Evolutionary conservation across 2,888 invertebrate species (phyloP).

Genomic region (Geotrupes spiniger): DNA sequence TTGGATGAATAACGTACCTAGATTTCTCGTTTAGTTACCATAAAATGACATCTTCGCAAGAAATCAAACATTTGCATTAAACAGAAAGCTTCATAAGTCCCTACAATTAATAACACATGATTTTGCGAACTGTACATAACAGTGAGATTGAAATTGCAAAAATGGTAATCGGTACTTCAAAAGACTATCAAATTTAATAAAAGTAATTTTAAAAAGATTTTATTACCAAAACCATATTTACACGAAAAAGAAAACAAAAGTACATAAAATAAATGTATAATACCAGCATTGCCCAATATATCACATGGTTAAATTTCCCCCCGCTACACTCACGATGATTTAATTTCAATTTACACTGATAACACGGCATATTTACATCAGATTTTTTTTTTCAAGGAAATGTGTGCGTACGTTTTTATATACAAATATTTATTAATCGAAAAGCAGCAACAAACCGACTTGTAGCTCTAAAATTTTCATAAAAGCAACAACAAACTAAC

Average conservation of each 20-base stretch:
- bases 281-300: constrained; percentile 33
- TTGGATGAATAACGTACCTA: too few relatives aligned
- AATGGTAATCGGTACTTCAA: too few relatives aligned
- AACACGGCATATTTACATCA: not conserved
- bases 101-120: not conserved
- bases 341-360: not conserved
- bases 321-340: constrained; percentile 13
- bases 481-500: too few relatives aligned
- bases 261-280: constrained; percentile 23
- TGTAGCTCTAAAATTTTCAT: too few relatives aligned
- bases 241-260: constrained; percentile 23
- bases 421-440: not conserved
- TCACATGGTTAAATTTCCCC: constrained; percentile 23
- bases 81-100: constrained; percentile 10
- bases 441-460: not conserved
- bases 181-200: not conserved
- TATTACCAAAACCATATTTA: constrained; percentile 32
- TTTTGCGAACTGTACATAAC: constrained; percentile 32
- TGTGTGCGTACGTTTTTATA: constrained; percentile 1
- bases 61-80: too few relatives aligned
- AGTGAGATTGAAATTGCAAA: constrained; percentile 18
- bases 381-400: not conserved
- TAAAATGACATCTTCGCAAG: too few relatives aligned
- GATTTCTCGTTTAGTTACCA: too few relatives aligned
- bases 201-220: constrained; percentile 9